phyloP scores from a whole-genome alignment of 1,140 invertebrate species.

The Coelopa frigida region DNA sequence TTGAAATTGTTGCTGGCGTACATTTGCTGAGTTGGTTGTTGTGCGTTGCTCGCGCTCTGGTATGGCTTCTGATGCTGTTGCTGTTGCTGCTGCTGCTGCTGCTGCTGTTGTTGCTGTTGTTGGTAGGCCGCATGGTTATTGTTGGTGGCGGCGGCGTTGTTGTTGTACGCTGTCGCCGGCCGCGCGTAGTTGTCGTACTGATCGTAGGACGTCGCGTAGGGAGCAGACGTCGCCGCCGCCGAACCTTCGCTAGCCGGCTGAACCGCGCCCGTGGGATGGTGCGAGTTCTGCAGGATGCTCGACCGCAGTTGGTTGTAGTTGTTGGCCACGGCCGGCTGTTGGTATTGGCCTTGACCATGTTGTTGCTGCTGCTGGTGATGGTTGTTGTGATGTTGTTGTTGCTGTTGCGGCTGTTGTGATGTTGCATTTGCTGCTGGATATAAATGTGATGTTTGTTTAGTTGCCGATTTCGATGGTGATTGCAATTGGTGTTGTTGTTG shows the following conservation, averaged over 20 bases:
- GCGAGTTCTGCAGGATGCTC: slow-evolving; percentile 38
- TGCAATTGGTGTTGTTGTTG: slow-evolving; percentile 9
- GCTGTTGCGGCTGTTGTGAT: slow-evolving; percentile 20
- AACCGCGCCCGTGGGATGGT: slow-evolving; percentile 39
- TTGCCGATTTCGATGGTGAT: slow-evolving; percentile 41
- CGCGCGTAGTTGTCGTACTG: slow-evolving; percentile 18
- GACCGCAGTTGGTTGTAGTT: slow-evolving; percentile 39
- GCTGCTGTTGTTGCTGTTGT: slow-evolving; percentile 19
- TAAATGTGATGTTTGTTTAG: slow-evolving; percentile 45
- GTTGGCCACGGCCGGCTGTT: slow-evolving; percentile 26
- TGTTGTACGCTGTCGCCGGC: too few relatives aligned
- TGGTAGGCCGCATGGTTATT: slow-evolving; percentile 22
- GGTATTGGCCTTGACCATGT: slow-evolving; percentile 18
- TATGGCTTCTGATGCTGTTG: slow-evolving; percentile 11
- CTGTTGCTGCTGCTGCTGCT: slow-evolving; percentile 16
- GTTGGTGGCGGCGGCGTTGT: slow-evolving; percentile 11
- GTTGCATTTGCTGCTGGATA: slow-evolving; percentile 24
- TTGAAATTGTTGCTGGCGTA: slow-evolving; percentile 32
- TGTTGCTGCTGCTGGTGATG: slow-evolving; percentile 23
- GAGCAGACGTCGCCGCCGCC: background rate
- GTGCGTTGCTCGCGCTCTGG: slow-evolving; percentile 10
- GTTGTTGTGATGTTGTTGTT: slow-evolving; percentile 14
- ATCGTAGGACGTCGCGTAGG: slow-evolving; percentile 11
- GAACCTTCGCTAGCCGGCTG: background rate
- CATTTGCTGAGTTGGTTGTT: slow-evolving; percentile 27